Evolutionary conservation across 1,140 invertebrate species (phyloP), one percentile per base, ranked within the genome.

Genomic region (Orius insidiosus): DNA sequence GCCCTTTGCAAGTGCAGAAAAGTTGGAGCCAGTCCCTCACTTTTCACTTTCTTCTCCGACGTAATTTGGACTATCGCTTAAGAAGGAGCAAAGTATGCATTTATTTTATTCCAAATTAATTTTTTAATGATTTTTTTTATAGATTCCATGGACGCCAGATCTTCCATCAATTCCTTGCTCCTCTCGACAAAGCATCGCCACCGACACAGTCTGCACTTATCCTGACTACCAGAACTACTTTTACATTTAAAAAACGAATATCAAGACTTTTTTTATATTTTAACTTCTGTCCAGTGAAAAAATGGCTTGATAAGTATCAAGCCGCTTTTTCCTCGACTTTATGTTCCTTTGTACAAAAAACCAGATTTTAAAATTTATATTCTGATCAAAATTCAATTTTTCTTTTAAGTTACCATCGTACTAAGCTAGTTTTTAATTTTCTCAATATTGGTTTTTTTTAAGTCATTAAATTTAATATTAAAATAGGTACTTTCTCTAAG

Each of bases 1-100:
- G 78, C 48, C 84, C 85, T 1, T 68, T 90, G n/a, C 71, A 75
- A 52, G 82, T 87, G 15, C 85, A 88, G 57, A 74, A 77, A 47
- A 70, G 76, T 32, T 88, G 86, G 74, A 68, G 68, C 38, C 60
- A 67, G 5, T 65, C 65, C 31, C 63, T 66, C 34, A 72, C 74
- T 54, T 78, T 78, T 42, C 80, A 85, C 59, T 81, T 85, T 60
- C 64, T 83, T 8, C 74, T 86, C 35, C 70, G 79, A 38, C 68
- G 80, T 39, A 84, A 83, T 63, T 76, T 77, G 1, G 76, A 83
- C 53, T 81, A 80, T 49, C 69, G 75, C 48, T 73, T 14, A 68
- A 72, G 49, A 68, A 72, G 60, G 72, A 68, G 16, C 43, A 54
- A 54, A 66, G 72, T 74, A 4, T 24, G 24, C 24, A 3, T 7